Evolutionary conservation across 1,140 invertebrate species (phyloP), one percentile per base, ranked within the genome.

Genomic region (Drosophila punjabiensis): DNA sequence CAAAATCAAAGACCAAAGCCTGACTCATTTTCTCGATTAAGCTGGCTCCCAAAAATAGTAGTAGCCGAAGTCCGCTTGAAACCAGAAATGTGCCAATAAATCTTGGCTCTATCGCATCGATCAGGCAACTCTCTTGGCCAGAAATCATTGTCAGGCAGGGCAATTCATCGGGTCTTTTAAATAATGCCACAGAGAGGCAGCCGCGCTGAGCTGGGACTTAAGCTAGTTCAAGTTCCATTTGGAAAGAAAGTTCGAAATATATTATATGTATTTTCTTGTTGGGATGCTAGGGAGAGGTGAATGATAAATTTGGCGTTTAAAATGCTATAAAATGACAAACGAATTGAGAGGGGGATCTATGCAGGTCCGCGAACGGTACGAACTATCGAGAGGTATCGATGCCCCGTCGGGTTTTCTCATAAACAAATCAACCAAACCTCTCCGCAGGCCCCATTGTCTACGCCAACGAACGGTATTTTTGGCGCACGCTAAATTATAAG

Each of bases 401-500:
- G 65, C 68, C 76, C 76, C 67, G 63, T 41, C 80, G 71, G 47
- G 50, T 81, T 78, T 76, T 69, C 69, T 83, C 70, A 85, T 81
- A 89, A 87, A 80, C 83, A 88, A 87, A 87, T 80, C 79, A 89
- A 48, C 43, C 58, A 32, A 63, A 66, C 33, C 62, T 74, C 67
- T 78, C 68, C 35, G n/a, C 68, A 47, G 35, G 48, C 28, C 28
- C 81, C 70, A 81, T 88, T 88, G 85, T 88, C 58, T 70, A 43
- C 45, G 69, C 69, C 52, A 66, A 52, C 39, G 52, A 88, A 88
- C 85, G 86, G 85, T 88, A 90, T 85, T 88, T 58, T 88, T 90
- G 86, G 84, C 84, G 85, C 85, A 82, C 85, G 82, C 86, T 88
- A 85, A 88, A 90, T 90, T 88, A 88, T 82, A 79, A 86, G 73